Percentiles rank a stretch among this genome's conserved stretches.
Conservation (phyloP, 2,888 invertebrate species). For the Noctua fimbriata region DNA sequence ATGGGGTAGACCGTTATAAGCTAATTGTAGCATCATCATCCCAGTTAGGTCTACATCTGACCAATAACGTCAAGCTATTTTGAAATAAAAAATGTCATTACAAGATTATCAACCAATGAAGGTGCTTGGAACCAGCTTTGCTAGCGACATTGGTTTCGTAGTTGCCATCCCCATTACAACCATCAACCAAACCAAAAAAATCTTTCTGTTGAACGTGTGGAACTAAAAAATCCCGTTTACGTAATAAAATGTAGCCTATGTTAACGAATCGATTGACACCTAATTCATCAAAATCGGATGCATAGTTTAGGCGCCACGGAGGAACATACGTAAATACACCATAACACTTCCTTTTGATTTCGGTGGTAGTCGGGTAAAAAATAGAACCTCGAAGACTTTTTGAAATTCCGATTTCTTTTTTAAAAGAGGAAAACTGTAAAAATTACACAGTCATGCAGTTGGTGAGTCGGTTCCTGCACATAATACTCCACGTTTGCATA, state of each 20-base stretch:
- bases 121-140: not conserved
- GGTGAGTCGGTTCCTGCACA: slow-evolving; percentile 52
- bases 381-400: not conserved
- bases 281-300: too few relatives aligned
- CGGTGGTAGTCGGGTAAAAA: not conserved
- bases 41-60: too few relatives aligned
- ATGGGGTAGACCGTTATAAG: too few relatives aligned
- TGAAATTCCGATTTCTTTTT: slow-evolving; percentile 18
- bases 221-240: too few relatives aligned
- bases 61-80: not conserved
- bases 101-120: too few relatives aligned
- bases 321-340: too few relatives aligned
- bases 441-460: slow-evolving; percentile 36
- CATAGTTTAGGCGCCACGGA: too few relatives aligned
- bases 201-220: not conserved
- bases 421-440: slow-evolving; percentile 28
- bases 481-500: slow-evolving; percentile 63
- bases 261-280: too few relatives aligned
- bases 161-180: not conserved
- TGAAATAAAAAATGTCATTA: not conserved
- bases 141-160: not conserved
- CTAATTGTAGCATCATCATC: too few relatives aligned
- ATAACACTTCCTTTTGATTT: too few relatives aligned
- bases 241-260: too few relatives aligned
- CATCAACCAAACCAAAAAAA: too few relatives aligned